Conservation (phyloP, 1,140 invertebrate species). For the Drosophila prosaltans region DNA sequence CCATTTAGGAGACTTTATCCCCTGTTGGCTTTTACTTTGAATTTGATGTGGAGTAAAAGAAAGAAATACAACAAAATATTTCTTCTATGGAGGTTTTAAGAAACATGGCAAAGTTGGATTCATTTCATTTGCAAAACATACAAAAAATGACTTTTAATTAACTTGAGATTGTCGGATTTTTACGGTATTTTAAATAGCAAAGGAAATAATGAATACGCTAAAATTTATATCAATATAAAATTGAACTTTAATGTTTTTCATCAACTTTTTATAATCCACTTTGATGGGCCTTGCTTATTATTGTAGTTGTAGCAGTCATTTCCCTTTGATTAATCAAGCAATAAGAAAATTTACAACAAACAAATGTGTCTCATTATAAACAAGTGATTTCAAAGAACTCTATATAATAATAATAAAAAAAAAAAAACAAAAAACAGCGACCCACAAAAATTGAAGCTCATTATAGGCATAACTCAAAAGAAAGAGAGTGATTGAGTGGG, state of each 20-base stretch:
- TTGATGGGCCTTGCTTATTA: neutral
- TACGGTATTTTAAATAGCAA: neutral
- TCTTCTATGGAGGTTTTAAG: neutral
- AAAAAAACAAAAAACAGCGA: constrained; percentile 16
- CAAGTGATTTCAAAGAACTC: constrained; percentile 13
- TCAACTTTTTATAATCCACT: neutral
- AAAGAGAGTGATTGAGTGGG: constrained; percentile 9
- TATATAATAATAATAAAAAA: neutral
- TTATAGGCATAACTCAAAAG: constrained; percentile 35
- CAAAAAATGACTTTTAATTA: neutral
- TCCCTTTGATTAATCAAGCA: constrained; percentile 9
- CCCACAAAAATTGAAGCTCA: constrained; percentile 44
- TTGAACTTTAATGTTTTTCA: neutral
- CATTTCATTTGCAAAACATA: neutral
- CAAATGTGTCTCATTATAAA: constrained; percentile 13
- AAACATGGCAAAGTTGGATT: neutral
- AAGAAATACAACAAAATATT: neutral
- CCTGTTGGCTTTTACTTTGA: constrained; percentile 56
- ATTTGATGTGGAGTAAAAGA: constrained; percentile 48
- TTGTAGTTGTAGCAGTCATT: neutral
- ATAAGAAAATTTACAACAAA: constrained; percentile 8
- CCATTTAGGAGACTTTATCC: constrained; percentile 1
- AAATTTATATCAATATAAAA: neutral
- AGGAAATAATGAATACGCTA: neutral
- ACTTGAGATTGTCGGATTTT: constrained; percentile 2